A percentile compares a stretch with the other conserved stretches of the same genome.
These are phyloP conservation scores for Drosophila anomalata DNA, from an alignment of 2,888 invertebrate species.

Conservation along the genomic window DNA sequence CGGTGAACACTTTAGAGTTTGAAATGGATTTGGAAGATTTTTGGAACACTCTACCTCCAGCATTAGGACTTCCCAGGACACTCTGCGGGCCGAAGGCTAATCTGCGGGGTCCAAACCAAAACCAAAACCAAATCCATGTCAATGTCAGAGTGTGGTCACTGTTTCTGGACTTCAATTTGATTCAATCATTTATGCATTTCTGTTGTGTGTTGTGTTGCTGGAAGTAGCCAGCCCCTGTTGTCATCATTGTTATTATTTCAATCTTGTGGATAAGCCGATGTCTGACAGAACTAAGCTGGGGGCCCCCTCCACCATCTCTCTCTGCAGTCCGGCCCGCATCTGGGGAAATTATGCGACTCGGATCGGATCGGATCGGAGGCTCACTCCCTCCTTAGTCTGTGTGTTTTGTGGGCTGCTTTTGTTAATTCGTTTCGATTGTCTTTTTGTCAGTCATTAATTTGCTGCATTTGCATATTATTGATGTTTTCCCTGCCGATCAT, in stretches of 20 bases:
- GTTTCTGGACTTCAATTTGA: slow-evolving; percentile 66
- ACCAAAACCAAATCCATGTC: slow-evolving; percentile 4
- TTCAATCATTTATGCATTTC: slow-evolving; percentile 66
- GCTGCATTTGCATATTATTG: slow-evolving; percentile 80
- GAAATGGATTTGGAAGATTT: slow-evolving; percentile 2
- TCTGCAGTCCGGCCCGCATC: slow-evolving; percentile 57
- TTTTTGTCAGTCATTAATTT: slow-evolving; percentile 81
- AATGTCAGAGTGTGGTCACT: slow-evolving; percentile 16
- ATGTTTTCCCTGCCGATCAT: slow-evolving; percentile 56
- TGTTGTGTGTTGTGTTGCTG: slow-evolving; percentile 15
- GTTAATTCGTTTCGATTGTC: slow-evolving; percentile 80
- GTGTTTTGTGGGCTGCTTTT: slow-evolving; percentile 46
- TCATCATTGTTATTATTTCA: slow-evolving; percentile 47
- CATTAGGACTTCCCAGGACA: background rate
- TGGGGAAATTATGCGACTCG: slow-evolving; percentile 62
- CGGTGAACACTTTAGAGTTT: slow-evolving; percentile 31
- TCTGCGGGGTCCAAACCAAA: background rate
- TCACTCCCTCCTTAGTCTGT: slow-evolving; percentile 52
- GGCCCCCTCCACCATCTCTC: slow-evolving; percentile 15
- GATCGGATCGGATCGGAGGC: slow-evolving; percentile 15
- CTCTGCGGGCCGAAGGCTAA: background rate
- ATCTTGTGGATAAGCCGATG: slow-evolving; percentile 57
- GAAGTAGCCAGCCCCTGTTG: slow-evolving; percentile 39
- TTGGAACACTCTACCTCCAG: background rate
- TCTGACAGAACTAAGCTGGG: slow-evolving; percentile 20